Evolutionary conservation across 2,113 vertebrate genomes (phyloP).

Genomic region (Genyomyrus donnyi): DNA sequence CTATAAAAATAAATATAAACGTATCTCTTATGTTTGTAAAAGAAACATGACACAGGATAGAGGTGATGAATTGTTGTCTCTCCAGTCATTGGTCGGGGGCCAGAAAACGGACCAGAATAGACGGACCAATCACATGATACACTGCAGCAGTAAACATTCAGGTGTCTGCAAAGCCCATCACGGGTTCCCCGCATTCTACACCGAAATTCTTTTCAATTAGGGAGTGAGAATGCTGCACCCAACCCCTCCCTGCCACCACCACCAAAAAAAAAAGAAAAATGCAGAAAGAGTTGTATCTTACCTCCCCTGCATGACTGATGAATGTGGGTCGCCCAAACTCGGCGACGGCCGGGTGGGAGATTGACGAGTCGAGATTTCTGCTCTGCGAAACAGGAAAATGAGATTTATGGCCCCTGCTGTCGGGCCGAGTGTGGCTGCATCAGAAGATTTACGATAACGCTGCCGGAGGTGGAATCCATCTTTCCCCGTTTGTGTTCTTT

Average conservation of each 20-base stretch:
- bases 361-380: constrained; percentile 65
- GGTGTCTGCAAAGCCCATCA: background rate
- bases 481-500: constrained; percentile 47
- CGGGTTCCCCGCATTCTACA: background rate
- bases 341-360: constrained; percentile 59
- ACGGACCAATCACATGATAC: background rate
- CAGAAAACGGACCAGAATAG: background rate
- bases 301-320: constrained; percentile 54
- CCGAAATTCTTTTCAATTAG: constrained; percentile 6
- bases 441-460: constrained; percentile 69
- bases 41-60: background rate
- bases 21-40: background rate
- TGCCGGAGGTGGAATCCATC: constrained; percentile 59
- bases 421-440: constrained; percentile 61
- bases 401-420: constrained; percentile 64
- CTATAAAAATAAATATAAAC: background rate
- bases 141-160: constrained; percentile 1
- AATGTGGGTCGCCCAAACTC: constrained; percentile 58
- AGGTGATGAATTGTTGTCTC: constrained; percentile 1
- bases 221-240: background rate
- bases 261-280: background rate
- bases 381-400: constrained; percentile 58
- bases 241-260: background rate
- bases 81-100: background rate
- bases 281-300: constrained; percentile 37